phyloP scores from a whole-genome alignment of 2,113 vertebrate genomes.

The Aplodontia rufa region DNA sequence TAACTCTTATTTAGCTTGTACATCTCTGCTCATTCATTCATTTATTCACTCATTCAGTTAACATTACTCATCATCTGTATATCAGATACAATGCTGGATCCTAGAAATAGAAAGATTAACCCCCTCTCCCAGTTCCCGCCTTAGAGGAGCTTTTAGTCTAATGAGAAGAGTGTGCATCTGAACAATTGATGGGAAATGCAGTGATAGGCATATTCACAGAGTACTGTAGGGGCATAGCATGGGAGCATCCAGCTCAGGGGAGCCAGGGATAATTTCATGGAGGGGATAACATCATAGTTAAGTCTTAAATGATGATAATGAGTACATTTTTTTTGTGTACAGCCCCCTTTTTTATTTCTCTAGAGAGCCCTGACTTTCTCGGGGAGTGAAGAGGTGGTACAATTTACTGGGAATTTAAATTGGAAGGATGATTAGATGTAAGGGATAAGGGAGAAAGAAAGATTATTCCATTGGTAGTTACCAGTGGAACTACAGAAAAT shows the following conservation, averaged over 20 bases:
- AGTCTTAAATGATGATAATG: neutral
- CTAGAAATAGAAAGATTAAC: neutral
- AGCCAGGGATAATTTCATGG: neutral
- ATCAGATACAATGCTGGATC: neutral
- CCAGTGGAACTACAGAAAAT: neutral
- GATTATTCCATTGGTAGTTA: neutral
- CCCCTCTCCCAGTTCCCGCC: neutral
- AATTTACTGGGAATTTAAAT: slow-evolving; percentile 7
- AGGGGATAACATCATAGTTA: neutral
- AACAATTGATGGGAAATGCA: neutral
- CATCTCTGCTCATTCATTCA: slow-evolving; percentile 60
- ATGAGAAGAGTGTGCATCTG: neutral
- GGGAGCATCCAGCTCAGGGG: neutral
- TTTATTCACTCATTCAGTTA: slow-evolving; percentile 53
- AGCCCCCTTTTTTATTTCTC: neutral
- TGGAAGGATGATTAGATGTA: neutral
- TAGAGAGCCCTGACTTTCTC: neutral
- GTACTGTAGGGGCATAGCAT: neutral
- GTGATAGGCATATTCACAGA: neutral
- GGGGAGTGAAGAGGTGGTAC: neutral
- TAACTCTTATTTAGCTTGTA: slow-evolving; percentile 48
- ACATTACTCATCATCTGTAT: neutral
- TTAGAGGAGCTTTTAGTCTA: neutral
- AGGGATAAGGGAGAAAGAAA: neutral
- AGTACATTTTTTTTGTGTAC: too few species aligned